phyloP scores from a whole-genome alignment of 1,140 invertebrate genomes.

The Drosophila bifasciata region DNA sequence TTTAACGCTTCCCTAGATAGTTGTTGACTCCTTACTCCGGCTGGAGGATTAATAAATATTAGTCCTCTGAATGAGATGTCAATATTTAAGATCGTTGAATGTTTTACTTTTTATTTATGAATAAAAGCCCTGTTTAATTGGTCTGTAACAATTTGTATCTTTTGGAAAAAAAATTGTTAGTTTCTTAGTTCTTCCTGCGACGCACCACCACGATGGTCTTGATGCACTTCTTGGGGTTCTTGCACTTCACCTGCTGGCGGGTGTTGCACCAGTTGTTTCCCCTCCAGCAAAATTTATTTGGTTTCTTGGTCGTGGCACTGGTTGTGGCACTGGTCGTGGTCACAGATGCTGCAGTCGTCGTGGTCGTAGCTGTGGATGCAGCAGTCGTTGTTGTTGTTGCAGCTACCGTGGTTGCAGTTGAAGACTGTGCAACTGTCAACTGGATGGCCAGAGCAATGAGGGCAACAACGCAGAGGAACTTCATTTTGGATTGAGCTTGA shows the following conservation, averaged over 20 bases:
- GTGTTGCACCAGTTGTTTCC: slow-evolving; percentile 15
- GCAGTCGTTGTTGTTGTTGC: not conserved
- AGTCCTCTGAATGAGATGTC: too few relatives aligned
- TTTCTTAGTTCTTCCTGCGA: not conserved
- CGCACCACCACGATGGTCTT: slow-evolving; percentile 21
- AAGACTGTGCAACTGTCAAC: not conserved
- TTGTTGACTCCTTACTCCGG: too few relatives aligned
- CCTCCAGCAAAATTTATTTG: not conserved
- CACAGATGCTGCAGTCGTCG: not conserved
- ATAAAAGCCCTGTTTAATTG: too few relatives aligned
- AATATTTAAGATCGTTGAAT: too few relatives aligned
- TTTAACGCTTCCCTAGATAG: too few relatives aligned
- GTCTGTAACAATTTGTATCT: too few relatives aligned
- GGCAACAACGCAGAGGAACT: slow-evolving; percentile 6
- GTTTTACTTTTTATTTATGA: too few relatives aligned
- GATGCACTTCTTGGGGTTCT: slow-evolving; percentile 10
- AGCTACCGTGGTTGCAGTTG: too few relatives aligned
- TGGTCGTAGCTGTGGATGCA: slow-evolving; percentile 1
- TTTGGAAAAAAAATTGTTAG: not conserved
- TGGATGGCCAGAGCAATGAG: slow-evolving; percentile 22
- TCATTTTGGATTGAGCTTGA: not conserved
- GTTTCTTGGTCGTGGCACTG: slow-evolving; percentile 2
- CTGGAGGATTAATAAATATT: too few relatives aligned
- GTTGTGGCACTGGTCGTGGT: not conserved
- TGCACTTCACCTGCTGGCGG: slow-evolving; percentile 14